Conservation (phyloP, 2,113 vertebrate genomes). For the Coryphaenoides rupestris region DNA sequence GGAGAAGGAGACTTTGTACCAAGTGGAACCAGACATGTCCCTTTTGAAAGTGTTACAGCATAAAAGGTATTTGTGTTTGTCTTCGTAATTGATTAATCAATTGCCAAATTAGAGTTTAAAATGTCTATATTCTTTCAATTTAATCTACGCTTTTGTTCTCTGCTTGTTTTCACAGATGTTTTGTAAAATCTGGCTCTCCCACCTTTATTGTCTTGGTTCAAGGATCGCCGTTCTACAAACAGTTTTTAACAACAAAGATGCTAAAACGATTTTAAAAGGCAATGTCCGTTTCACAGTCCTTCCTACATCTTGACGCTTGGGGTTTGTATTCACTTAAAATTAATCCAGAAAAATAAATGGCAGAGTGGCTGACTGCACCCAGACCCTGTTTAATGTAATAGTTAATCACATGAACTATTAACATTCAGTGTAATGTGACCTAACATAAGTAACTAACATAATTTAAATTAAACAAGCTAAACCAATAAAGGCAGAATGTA, state of each 20-base stretch:
- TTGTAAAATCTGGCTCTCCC: constrained; percentile 83
- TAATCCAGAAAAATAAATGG: no score
- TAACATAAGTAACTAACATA: no score
- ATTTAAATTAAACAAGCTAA: no score
- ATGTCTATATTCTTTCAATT: not conserved
- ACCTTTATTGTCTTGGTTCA: constrained; percentile 80
- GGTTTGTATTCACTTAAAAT: no score
- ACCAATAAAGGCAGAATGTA: no score
- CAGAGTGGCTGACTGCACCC: no score
- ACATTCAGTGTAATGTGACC: no score
- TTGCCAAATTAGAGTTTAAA: not conserved
- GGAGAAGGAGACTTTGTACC: constrained; percentile 71
- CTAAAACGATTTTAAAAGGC: constrained; percentile 56
- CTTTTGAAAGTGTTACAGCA: constrained; percentile 81
- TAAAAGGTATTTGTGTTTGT: constrained; percentile 70
- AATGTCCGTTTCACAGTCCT: no score
- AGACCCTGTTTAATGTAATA: no score
- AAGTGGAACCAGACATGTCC: constrained; percentile 66
- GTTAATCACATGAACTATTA: no score
- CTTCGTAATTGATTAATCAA: constrained; percentile 24
- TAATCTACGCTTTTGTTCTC: not conserved
- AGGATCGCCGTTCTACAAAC: constrained; percentile 73
- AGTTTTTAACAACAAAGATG: constrained; percentile 79
- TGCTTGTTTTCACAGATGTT: constrained; percentile 74
- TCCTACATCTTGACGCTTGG: no score